phyloP scores from a whole-genome alignment of 1,140 invertebrate species.

The Argopecten irradians region DNA sequence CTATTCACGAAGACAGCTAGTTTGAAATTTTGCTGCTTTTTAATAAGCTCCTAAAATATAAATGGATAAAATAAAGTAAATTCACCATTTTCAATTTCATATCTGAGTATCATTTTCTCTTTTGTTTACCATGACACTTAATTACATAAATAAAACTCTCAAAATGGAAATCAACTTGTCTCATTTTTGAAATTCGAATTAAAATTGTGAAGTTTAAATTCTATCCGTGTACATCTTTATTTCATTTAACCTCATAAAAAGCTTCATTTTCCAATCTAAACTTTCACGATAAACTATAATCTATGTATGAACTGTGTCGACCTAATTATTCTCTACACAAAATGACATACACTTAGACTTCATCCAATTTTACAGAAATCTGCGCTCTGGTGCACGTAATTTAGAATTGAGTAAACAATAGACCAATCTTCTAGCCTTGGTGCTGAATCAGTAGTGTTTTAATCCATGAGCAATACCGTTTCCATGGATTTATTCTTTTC shows the following conservation, averaged over 20 bases:
- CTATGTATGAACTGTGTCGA: neutral
- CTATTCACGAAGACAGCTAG: too few species aligned
- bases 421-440: too few species aligned
- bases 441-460: too few species aligned
- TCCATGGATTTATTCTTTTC: too few species aligned
- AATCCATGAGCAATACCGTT: too few species aligned
- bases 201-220: neutral
- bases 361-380: neutral
- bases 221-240: neutral
- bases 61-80: neutral
- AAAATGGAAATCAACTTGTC: neutral
- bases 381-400: neutral
- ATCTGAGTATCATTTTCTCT: too few species aligned
- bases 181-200: neutral
- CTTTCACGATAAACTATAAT: slow-evolving; percentile 5
- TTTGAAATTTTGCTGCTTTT: neutral
- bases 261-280: neutral
- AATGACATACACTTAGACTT: neutral
- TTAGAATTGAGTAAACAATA: too few species aligned
- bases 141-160: neutral
- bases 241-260: neutral
- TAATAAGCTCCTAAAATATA: neutral
- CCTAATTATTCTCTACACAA: neutral
- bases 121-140: neutral
- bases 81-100: neutral